Evolutionary conservation across 2,113 vertebrate species (phyloP), one percentile per base, ranked within the genome.

Genomic region (Eurypyga helias): DNA sequence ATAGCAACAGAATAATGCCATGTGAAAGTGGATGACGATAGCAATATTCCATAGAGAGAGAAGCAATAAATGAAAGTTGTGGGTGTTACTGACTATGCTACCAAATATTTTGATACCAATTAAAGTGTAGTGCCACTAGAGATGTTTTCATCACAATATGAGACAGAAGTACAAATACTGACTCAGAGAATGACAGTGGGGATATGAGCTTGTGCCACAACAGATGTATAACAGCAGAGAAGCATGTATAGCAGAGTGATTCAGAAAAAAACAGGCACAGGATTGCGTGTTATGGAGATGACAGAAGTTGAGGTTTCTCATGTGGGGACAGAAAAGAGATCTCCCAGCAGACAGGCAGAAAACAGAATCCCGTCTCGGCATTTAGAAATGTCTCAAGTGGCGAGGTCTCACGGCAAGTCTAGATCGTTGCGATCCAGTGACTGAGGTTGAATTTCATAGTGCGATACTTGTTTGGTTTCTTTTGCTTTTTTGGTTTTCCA

Each of bases 91-190:
- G 94, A 95, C 79, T 96, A 18, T 93, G 93, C 92, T 93, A 97
- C 83, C 92, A 97, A 97, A 97, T 97, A 97, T 98, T 98, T 97
- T 98, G 93, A 95, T 97, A 97, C 96, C 94, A 96, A 94, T 98
- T 97, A 97, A 96, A 89, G 94, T 91, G 77, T 97, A 79, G 93
- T 96, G 69, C 77, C 96, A 93, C 95, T 83, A 98, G 95, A 95
- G 96, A 97, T 95, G 95, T 97, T 97, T 97, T 97, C 92, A 95
- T 94, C 90, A 93, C 96, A 95, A 93, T 90, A 90, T 89, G 96
- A 97, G 94, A 94, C 93, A 95, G 93, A 97, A 97, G 89, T 81
- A 97, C 96, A 98, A 98, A 97, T 97, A 98, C 77, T 98, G 97
- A 97, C 92, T 98, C 97, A 98, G 94, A 96, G 66, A 92, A 95